phyloP scores from a whole-genome alignment of 2,797 vertebrate genomes.

The Hirundo rustica region DNA sequence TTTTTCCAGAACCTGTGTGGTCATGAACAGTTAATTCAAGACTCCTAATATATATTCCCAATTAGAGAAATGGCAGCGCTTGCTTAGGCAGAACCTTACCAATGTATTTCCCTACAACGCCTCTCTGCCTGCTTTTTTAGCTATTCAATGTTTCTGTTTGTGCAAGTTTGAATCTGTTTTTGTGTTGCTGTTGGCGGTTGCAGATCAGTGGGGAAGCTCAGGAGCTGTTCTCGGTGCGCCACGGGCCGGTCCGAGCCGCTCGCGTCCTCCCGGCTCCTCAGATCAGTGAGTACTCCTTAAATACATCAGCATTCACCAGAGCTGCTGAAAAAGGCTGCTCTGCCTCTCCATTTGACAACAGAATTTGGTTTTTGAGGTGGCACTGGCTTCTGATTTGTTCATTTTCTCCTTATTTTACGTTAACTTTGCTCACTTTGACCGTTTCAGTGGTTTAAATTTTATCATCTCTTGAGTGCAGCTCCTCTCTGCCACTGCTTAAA shows the following conservation, averaged over 20 bases:
- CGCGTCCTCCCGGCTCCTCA: conserved; percentile 90
- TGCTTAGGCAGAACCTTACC: background rate
- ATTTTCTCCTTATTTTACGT: background rate
- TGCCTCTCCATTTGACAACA: background rate
- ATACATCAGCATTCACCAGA: rapidly evolving
- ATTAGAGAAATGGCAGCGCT: background rate
- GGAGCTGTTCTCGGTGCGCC: conserved; percentile 94
- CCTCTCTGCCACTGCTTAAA: background rate
- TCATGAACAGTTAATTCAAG: background rate
- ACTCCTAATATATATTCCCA: rapidly evolving
- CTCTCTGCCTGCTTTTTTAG: background rate
- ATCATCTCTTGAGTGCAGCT: background rate
- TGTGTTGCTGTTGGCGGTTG: background rate
- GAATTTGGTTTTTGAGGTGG: background rate
- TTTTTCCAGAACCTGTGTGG: background rate
- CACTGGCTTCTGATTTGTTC: background rate
- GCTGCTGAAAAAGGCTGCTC: rapidly evolving
- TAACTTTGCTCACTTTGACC: background rate
- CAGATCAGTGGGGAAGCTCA: conserved; percentile 96
- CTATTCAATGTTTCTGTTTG: rapidly evolving
- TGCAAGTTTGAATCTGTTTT: rapidly evolving
- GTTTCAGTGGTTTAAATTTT: background rate
- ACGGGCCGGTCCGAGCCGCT: conserved; percentile 91
- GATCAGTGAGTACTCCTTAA: conserved; percentile 84
- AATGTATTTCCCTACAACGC: background rate